Percentiles rank a stretch among this genome's conserved stretches.
Conservation (phyloP, 2,113 vertebrate species). For the Sminthopsis crassicaudata region DNA sequence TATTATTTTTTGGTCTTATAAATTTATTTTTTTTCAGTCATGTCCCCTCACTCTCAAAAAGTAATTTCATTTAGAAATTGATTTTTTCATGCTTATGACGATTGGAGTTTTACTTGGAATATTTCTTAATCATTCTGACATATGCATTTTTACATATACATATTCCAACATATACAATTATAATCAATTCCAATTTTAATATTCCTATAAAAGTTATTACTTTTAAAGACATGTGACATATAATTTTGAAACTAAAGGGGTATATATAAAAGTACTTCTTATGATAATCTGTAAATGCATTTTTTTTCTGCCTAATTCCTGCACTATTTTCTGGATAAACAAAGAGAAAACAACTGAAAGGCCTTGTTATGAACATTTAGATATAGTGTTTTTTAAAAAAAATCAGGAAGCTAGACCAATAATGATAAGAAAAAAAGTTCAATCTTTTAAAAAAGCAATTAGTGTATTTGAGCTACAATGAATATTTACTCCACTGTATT, state of each 20-base stretch:
- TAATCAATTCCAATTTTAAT: conserved; percentile 10
- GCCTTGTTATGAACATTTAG: not conserved
- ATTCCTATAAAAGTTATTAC: not conserved
- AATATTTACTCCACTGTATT: not conserved
- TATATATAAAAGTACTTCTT: not conserved
- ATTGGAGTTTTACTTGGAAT: not conserved
- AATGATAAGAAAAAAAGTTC: conserved; percentile 22
- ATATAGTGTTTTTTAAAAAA: not conserved
- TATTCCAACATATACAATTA: not conserved
- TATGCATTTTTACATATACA: not conserved
- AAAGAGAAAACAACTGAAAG: not conserved
- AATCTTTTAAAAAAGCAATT: not conserved
- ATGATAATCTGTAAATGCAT: not conserved
- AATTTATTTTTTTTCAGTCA: not conserved
- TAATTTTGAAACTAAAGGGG: conserved; percentile 14
- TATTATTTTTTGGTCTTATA: not conserved
- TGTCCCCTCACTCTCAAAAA: not conserved
- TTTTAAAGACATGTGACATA: not conserved
- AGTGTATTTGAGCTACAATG: not conserved
- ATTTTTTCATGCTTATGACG: not conserved
- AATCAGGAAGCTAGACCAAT: not conserved
- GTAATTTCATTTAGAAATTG: not conserved
- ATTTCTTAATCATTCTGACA: not conserved
- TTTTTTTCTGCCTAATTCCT: not conserved
- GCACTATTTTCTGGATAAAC: not conserved